These are phyloP conservation scores for Orius insidiosus DNA, from an alignment of 1,140 invertebrate genomes.

Conservation along the genomic window DNA sequence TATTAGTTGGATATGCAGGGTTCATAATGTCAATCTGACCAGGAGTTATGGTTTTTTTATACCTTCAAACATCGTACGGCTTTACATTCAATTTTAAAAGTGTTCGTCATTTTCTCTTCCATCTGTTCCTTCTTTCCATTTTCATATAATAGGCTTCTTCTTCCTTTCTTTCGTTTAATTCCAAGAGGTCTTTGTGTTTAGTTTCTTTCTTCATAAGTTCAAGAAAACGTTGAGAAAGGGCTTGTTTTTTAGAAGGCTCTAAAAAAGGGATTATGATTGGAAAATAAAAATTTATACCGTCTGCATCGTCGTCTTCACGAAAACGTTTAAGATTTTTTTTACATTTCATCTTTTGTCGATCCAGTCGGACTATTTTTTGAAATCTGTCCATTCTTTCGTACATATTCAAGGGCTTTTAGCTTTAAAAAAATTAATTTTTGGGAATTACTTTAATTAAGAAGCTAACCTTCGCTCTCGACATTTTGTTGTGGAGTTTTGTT, in stretches of 20 bases:
- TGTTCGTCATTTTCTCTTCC: constrained; percentile 81
- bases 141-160: constrained; percentile 76
- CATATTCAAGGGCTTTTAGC: constrained; percentile 45
- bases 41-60: constrained; percentile 14
- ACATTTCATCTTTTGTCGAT: constrained; percentile 15
- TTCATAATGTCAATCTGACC: neutral
- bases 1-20: neutral
- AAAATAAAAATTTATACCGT: neutral
- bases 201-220: constrained; percentile 65
- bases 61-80: constrained; percentile 69
- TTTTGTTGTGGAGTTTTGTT: neutral
- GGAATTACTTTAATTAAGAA: neutral
- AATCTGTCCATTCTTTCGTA: constrained; percentile 43
- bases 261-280: neutral
- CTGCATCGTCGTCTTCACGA: constrained; percentile 10
- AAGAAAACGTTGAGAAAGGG: constrained; percentile 40
- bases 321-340: constrained; percentile 11
- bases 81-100: constrained; percentile 65
- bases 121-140: constrained; percentile 74
- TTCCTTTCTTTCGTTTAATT: constrained; percentile 50
- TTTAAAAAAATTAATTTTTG: constrained; percentile 21
- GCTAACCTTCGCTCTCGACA: constrained; percentile 8
- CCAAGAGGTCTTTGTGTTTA: constrained; percentile 53
- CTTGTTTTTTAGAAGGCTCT: constrained; percentile 22
- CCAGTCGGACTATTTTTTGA: constrained; percentile 50